Base-by-base conservation (phyloP, 2,113 vertebrate species). In the Notiomystis cincta region DNA sequence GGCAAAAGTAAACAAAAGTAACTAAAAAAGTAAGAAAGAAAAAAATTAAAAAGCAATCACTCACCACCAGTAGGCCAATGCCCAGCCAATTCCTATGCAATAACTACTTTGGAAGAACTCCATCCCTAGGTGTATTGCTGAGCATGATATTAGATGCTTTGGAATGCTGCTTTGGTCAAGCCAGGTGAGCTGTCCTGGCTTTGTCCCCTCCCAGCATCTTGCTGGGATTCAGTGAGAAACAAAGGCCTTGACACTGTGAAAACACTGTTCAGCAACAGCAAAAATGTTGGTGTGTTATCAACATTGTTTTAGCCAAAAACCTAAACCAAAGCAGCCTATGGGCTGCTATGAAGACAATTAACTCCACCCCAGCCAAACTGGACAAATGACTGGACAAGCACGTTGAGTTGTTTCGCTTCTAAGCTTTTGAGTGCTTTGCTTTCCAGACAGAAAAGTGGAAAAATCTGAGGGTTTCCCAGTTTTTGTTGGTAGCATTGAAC, bases 271-370 rank as follows among this genome's bases (percentile, higher is more conserved):
- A 53, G 27, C 10, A n/a, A 10, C 3, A 38, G 7, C 11, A 23
- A 37, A 38, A 92, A 22, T 9, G 5, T 5, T 42, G 45, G 8
- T 45, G 6, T 25, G 8, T 33, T 70, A 54, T 23, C 28, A 57
- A 22, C 7, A 11, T 15, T 17, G 10, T 28, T 77, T 57, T 42
- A 69, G 61, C 25, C 30, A 45, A 40, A 84, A 38, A 24, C 10
- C 10, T 40, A 15, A 48, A 69, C 0, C 20, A 65, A 35, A 50
- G 40, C 8, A 19, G 3, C 13, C 31, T 45, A 5, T 1, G 2
- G 21, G 50, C 31, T 65, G 20, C 54, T 69, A 15, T 60, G 33
- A 56, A 44, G 27, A 11, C 25, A 31, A 42, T 42, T 7, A 53
- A 70, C 40, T 75, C 40, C 35, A 51, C 30, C 22, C 30, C 51